Percentiles rank a stretch among this genome's conserved stretches.
Evolutionary conservation across 2,888 invertebrate genomes (phyloP).

Genomic region (Drosophila neutralis): DNA sequence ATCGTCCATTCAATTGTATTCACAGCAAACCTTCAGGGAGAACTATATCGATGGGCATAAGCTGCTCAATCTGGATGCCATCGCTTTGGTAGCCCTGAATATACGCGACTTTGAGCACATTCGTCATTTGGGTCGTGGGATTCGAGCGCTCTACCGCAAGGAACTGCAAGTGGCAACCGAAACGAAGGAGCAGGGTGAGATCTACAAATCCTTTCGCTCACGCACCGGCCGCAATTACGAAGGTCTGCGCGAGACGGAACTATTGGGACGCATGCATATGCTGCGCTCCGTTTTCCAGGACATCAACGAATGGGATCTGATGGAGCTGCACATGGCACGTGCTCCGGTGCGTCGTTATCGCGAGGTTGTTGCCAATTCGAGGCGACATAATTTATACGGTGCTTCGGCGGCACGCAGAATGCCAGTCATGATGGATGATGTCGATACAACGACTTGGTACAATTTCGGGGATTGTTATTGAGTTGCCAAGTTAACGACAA

Average conservation of each 20-base stretch:
- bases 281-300: slow-evolving; percentile 84
- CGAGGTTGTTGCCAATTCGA: slow-evolving; percentile 68
- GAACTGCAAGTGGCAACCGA: slow-evolving; percentile 82
- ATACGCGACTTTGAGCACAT: slow-evolving; percentile 86
- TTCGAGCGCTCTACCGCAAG: slow-evolving; percentile 84
- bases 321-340: slow-evolving; percentile 77
- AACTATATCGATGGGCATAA: slow-evolving; percentile 85
- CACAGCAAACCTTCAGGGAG: slow-evolving; percentile 84
- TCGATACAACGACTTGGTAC: slow-evolving; percentile 59
- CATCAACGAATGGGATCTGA: slow-evolving; percentile 86
- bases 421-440: slow-evolving; percentile 55
- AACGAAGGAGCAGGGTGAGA: slow-evolving; percentile 85
- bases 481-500: slow-evolving; percentile 17
- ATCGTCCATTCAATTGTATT: slow-evolving; percentile 14
- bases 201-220: slow-evolving; percentile 86
- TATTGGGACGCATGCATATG: slow-evolving; percentile 86
- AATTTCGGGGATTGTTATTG: slow-evolving; percentile 72
- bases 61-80: slow-evolving; percentile 85
- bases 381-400: slow-evolving; percentile 64
- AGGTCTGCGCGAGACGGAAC: slow-evolving; percentile 84
- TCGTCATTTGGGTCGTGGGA: slow-evolving; percentile 77
- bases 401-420: slow-evolving; percentile 33
- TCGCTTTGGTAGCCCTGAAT: slow-evolving; percentile 85
- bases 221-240: slow-evolving; percentile 86
- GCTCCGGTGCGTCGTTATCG: slow-evolving; percentile 55